Evolutionary conservation across 2,888 invertebrate genomes (phyloP), one percentile per base, ranked within the genome.

Genomic region (Molanna angustata): DNA sequence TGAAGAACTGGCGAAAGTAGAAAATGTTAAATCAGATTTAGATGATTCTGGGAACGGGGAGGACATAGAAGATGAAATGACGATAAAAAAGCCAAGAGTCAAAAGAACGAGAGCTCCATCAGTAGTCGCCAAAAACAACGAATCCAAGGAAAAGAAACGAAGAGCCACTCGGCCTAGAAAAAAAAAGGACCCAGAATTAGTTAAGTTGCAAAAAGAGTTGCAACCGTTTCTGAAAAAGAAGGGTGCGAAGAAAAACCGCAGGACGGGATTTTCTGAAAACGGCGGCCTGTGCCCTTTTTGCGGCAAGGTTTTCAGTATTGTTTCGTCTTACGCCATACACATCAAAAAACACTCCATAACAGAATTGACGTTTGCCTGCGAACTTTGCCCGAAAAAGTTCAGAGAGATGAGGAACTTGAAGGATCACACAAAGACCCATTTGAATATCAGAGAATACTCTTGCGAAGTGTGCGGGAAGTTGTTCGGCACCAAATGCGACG

Each of bases 391-490:
- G 4, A 41, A 41, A 21, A 3, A 3, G 2, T 58, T 58, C 32
- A 42, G 46, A n/a, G 52, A 52, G 21, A 18, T 49, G 9, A 41
- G 49, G n/a, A 33, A 41, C 19, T 37, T 58, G 4, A 58, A 52
- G 42, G 52, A 52, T n/a, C 58, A 58, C 17, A 49, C 52, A 18
- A 32, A 41, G 17, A 54, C 55, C 17, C 58, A 58, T 22, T 20
- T 47, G 1, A 49, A 55, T 13, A 58, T 52, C n/a, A 45, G 50
- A 47, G 51, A 58, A 37, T 58, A 47, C 31, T 45, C 52, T 2
- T 58, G 58, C 27, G 52, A 55, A 37, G 47, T 47, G 7, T 58
- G 58, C 31, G 54, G 54, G 6, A 58, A 58, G 17, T 19, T 55
- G 14, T 58, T 55, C 18, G 37, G 46, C 4, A 43, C 54, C 6